Evolutionary conservation across 1,140 invertebrate species (phyloP), one percentile per base, ranked within the genome.

Genomic region (Lordiphosa mommai): DNA sequence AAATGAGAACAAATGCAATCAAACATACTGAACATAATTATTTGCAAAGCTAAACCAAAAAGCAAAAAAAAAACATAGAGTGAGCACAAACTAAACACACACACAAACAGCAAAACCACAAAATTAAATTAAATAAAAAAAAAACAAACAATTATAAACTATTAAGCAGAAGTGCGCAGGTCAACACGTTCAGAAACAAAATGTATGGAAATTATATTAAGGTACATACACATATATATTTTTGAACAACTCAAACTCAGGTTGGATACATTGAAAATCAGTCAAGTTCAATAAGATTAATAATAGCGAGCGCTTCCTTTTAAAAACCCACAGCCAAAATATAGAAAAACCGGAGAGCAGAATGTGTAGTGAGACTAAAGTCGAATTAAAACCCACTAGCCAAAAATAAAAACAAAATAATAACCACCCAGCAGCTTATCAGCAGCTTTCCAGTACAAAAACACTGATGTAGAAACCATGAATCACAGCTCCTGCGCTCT

Each of bases 231-330:
- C 67, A 65, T 63, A 84, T 82, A 82, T 84, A n/a, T 84, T 84
- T 84, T 84, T 82, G 77, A 80, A 77, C 79, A 84, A 84, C 79
- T 84, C 77, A 84, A 84, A 84, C 77, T 84, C 77, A 84, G 77
- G 77, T 84, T 84, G 77, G 77, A 84, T 77, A 82, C 76, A 80
- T 80, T 80, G 71, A 80, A 80, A 80, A 84, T 82, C 76, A 80
- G 71, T 71, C 76, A 80, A 66, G 77, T 71, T 76, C 57, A 76
- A 68, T 82, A 76, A 84, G 61, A 82, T 63, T 59, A 76, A 84
- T 80, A 27, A 80, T 82, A 80, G 76, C 76, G 76, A 80, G 76
- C 76, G 77, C 76, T 80, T 80, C 76, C 76, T 80, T 80, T 84
- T 71, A 84, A 27, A 27, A 27, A 82, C 76, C 76, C 76, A 80